Evolutionary conservation across 2,797 vertebrate species (phyloP).

Genomic region (Serranus cabrilla): DNA sequence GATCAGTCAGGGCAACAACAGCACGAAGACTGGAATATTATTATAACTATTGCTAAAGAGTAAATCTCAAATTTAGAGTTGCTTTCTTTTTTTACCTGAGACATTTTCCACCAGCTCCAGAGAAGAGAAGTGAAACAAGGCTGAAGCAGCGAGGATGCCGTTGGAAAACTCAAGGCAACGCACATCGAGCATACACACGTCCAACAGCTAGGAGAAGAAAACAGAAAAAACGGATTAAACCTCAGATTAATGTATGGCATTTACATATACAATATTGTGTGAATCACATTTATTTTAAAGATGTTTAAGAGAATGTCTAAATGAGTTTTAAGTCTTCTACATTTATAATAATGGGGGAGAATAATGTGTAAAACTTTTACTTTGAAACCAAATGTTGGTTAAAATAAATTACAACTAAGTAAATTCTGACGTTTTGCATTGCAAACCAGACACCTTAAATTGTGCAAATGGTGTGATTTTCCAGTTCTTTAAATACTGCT

Average conservation of each 20-base stretch:
- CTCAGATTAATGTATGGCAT: background rate
- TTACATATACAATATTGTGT: no score
- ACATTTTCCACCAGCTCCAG: slow-evolving; percentile 93
- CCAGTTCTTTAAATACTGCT: no score
- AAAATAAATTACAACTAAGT: no score
- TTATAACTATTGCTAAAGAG: background rate
- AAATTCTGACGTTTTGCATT: no score
- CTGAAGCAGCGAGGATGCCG: slow-evolving; percentile 93
- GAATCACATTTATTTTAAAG: no score
- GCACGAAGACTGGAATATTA: background rate
- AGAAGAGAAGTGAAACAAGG: slow-evolving; percentile 96
- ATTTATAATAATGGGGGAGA: no score
- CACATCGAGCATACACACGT: slow-evolving; percentile 93
- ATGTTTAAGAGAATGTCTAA: no score
- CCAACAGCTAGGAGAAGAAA: slow-evolving; percentile 85
- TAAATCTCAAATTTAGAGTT: fast-evolving
- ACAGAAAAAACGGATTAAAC: background rate
- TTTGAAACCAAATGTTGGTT: no score
- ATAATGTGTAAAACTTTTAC: no score
- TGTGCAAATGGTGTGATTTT: no score
- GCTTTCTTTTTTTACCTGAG: slow-evolving; percentile 86
- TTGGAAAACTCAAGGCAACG: slow-evolving; percentile 93
- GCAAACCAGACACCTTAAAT: no score
- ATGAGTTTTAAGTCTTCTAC: no score
- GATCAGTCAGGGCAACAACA: background rate